These are phyloP conservation scores for Macrosiphum euphorbiae DNA, from an alignment of 2,888 invertebrate species.

Conservation along the genomic window DNA sequence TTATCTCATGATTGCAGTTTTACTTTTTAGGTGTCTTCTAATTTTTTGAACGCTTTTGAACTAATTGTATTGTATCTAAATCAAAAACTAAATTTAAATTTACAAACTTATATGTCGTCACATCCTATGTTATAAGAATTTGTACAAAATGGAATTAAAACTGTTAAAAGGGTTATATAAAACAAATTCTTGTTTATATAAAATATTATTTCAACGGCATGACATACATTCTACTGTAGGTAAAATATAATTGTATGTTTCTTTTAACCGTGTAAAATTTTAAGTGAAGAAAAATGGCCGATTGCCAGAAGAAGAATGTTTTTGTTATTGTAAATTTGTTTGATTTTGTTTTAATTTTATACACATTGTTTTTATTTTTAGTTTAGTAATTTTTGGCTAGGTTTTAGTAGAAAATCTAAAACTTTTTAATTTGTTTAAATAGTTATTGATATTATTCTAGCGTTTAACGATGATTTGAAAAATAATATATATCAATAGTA, in stretches of 20 bases:
- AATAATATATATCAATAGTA: not conserved
- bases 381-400: not conserved
- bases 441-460: not conserved
- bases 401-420: not conserved
- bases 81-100: not conserved
- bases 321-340: constrained; percentile 43
- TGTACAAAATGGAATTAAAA: not conserved
- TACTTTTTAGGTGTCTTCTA: not conserved
- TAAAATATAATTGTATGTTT: constrained; percentile 1
- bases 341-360: not conserved
- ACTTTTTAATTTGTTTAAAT: not conserved
- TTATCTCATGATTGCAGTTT: not conserved
- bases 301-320: constrained; percentile 29
- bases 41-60: not conserved
- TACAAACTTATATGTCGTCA: not conserved
- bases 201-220: not conserved
- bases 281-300: not conserved
- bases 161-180: not conserved
- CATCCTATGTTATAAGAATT: not conserved
- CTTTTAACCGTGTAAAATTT: constrained; percentile 13
- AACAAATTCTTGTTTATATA: not conserved
- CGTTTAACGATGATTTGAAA: not conserved
- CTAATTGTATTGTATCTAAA: not conserved
- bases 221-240: not conserved
- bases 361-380: constrained; percentile 34